Conservation (phyloP, 2,888 invertebrate genomes). For the Trachelus troglodyta region DNA sequence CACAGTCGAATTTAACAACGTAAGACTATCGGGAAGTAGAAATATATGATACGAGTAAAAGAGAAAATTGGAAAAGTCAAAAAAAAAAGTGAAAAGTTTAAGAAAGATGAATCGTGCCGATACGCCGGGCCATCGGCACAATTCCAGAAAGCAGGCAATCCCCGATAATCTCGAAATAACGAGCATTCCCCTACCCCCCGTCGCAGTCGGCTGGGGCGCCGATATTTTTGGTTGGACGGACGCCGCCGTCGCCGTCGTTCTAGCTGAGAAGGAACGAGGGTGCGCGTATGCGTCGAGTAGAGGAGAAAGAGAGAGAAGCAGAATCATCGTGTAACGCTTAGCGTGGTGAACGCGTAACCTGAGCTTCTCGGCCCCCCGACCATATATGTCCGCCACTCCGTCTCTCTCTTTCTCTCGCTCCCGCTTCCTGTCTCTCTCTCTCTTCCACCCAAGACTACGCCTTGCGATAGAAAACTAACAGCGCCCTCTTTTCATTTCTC, state of each 20-base stretch:
- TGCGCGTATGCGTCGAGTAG: background rate
- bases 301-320: background rate
- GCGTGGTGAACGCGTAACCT: conserved; percentile 59
- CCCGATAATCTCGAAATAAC: conserved; percentile 60
- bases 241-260: background rate
- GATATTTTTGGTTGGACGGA: conserved; percentile 53
- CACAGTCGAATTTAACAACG: background rate
- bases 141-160: conserved; percentile 56
- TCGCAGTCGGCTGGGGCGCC: conserved; percentile 27
- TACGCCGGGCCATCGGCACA: conserved; percentile 39
- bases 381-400: conserved; percentile 64
- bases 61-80: background rate
- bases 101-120: background rate
- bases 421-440: conserved; percentile 28
- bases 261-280: background rate
- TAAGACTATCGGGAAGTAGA: background rate
- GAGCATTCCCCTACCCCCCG: conserved; percentile 35
- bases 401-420: conserved; percentile 42
- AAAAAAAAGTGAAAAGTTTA: background rate
- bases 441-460: conserved; percentile 17
- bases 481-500: background rate
- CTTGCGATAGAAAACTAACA: background rate
- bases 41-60: background rate
- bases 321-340: conserved; percentile 50
- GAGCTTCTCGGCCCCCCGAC: conserved; percentile 62